Evolutionary conservation across 2,888 invertebrate species (phyloP).

Genomic region (Drosophila austrosaltans): DNA sequence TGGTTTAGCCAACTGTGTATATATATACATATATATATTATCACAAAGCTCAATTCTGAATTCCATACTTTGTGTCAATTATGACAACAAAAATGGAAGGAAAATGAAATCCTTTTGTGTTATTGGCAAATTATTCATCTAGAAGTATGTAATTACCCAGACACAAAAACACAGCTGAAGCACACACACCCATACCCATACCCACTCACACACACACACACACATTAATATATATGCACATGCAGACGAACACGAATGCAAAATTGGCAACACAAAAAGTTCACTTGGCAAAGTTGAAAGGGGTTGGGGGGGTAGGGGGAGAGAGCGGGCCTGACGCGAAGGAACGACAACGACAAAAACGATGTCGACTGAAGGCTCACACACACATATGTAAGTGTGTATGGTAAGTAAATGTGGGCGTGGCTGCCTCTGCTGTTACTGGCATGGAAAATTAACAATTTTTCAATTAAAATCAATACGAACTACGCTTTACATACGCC

Average conservation of each 20-base stretch:
- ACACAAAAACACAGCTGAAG: slow-evolving; percentile 51
- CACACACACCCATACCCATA: slow-evolving; percentile 18
- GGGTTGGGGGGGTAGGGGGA: not conserved
- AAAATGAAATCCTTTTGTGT: slow-evolving; percentile 29
- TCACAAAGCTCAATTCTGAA: not conserved
- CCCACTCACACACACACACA: slow-evolving; percentile 15
- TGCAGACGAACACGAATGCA: slow-evolving; percentile 17
- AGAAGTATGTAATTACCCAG: slow-evolving; percentile 78
- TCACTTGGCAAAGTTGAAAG: slow-evolving; percentile 60
- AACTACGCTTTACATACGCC: slow-evolving; percentile 49
- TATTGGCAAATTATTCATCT: slow-evolving; percentile 74
- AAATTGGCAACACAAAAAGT: slow-evolving; percentile 63
- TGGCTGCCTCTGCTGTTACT: slow-evolving; percentile 54
- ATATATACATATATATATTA: not conserved
- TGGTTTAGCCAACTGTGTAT: too few species aligned
- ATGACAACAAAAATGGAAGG: slow-evolving; percentile 20
- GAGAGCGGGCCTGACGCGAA: not conserved
- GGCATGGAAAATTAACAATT: slow-evolving; percentile 83
- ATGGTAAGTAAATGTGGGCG: slow-evolving; percentile 40
- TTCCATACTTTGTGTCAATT: not conserved
- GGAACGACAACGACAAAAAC: slow-evolving; percentile 1
- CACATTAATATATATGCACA: slow-evolving; percentile 21
- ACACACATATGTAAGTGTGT: not conserved
- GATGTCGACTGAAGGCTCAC: slow-evolving; percentile 15
- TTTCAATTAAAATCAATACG: slow-evolving; percentile 84